phyloP scores from a whole-genome alignment of 2,113 vertebrate species.

The Epinephelus moara region DNA sequence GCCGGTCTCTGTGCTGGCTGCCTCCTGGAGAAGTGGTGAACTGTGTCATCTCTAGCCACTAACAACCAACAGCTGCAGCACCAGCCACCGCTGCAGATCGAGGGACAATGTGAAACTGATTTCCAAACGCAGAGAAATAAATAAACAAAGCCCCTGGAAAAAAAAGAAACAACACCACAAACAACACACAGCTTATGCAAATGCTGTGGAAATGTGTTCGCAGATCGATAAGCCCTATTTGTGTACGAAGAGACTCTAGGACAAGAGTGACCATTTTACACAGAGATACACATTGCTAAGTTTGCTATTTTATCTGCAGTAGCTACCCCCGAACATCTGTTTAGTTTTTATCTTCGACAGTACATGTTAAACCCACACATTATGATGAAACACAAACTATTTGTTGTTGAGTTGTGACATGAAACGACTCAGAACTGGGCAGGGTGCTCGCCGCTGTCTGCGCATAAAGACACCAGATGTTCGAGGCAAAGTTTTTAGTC shows the following conservation, averaged over 20 bases:
- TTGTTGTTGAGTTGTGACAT: conserved; percentile 64
- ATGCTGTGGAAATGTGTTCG: conserved; percentile 68
- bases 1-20: conserved; percentile 65
- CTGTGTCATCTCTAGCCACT: conserved; percentile 86
- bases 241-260: conserved; percentile 51
- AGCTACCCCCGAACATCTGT: conserved; percentile 58
- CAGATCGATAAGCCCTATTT: conserved; percentile 72
- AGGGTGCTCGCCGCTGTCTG: conserved; percentile 26
- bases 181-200: conserved; percentile 77
- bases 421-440: conserved; percentile 16
- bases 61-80: conserved; percentile 90
- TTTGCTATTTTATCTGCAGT: conserved; percentile 56
- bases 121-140: conserved; percentile 71
- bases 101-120: conserved; percentile 80
- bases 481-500: conserved; percentile 59
- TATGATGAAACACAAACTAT: conserved; percentile 65
- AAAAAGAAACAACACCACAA: conserved; percentile 69
- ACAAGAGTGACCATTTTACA: conserved; percentile 59
- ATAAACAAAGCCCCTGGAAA: conserved; percentile 66
- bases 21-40: conserved; percentile 88
- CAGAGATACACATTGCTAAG: conserved; percentile 39
- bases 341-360: conserved; percentile 30
- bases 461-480: conserved; percentile 68
- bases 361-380: conserved; percentile 48
- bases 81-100: conserved; percentile 80